These are phyloP conservation scores for Hoplostethus mediterraneus DNA, from an alignment of 2,797 vertebrate species.

Conservation along the genomic window DNA sequence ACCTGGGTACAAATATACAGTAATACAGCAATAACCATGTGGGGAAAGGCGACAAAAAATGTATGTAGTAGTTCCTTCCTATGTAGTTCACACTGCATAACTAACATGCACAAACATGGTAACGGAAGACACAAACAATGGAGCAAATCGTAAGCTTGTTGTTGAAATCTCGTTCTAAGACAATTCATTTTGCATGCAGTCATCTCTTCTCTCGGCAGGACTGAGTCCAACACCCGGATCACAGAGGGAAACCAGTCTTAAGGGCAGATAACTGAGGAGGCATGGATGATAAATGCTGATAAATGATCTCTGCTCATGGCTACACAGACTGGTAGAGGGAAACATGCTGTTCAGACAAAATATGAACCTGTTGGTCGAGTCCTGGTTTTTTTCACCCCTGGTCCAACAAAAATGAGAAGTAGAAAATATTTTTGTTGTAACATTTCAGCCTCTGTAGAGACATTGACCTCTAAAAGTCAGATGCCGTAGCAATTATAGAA, in stretches of 20 bases:
- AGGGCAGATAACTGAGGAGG: not conserved
- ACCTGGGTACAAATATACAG: too few species aligned
- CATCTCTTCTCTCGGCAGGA: not conserved
- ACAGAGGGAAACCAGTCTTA: not conserved
- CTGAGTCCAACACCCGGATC: not conserved
- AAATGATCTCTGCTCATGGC: not conserved
- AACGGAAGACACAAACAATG: too few species aligned
- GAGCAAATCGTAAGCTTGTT: too few species aligned
- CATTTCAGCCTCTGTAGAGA: too few species aligned
- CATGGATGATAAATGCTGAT: not conserved
- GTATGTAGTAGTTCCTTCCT: too few species aligned
- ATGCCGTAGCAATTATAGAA: too few species aligned
- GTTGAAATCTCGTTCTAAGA: not conserved
- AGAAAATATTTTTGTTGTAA: too few species aligned
- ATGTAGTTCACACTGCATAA: too few species aligned
- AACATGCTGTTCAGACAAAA: conserved; percentile 2
- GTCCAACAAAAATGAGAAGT: not conserved
- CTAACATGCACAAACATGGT: too few species aligned
- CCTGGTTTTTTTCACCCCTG: not conserved
- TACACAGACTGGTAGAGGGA: not conserved
- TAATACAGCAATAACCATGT: too few species aligned
- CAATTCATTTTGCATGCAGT: not conserved
- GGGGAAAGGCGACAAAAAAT: too few species aligned
- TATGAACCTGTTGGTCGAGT: conserved; percentile 1
- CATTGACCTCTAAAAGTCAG: too few species aligned